Percentiles rank a stretch among this genome's conserved stretches.
Evolutionary conservation across 2,888 invertebrate genomes (phyloP).

Genomic region (Cataglyphis rosenhaueri): DNA sequence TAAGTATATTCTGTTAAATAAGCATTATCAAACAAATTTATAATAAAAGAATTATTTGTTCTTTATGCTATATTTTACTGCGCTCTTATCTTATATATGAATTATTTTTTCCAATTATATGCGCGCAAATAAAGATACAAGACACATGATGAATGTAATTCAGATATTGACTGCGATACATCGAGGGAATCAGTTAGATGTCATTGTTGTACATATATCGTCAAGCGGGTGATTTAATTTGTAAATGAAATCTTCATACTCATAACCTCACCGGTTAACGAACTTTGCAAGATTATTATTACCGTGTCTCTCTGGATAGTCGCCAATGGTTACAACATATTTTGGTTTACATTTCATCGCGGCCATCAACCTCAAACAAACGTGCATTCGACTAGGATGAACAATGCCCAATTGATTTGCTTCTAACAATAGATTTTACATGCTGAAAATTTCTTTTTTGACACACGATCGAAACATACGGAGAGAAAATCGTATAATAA

Average conservation of each 20-base stretch:
- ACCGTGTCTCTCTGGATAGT: conserved; percentile 79
- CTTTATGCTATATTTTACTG: background rate
- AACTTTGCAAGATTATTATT: conserved; percentile 84
- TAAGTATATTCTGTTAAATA: no score
- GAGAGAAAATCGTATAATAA: background rate
- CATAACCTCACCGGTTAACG: conserved; percentile 80
- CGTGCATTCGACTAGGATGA: conserved; percentile 44
- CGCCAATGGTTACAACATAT: conserved; percentile 83
- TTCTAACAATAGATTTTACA: conserved; percentile 32
- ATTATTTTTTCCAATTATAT: background rate
- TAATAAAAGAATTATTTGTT: background rate
- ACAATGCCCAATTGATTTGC: conserved; percentile 50
- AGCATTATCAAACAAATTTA: no score
- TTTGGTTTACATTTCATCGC: conserved; percentile 76
- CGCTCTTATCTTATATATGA: background rate
- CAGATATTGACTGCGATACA: background rate
- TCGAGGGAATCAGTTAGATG: conserved; percentile 57
- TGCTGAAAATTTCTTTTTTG: conserved; percentile 8
- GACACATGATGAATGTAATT: background rate
- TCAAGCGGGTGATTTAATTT: conserved; percentile 54
- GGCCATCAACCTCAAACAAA: conserved; percentile 81
- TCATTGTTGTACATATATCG: conserved; percentile 59
- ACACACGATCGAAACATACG: conserved; percentile 1
- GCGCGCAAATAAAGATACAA: background rate
- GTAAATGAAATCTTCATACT: conserved; percentile 68